phyloP scores from a whole-genome alignment of 2,113 vertebrate genomes.

The Gobio gobio region DNA sequence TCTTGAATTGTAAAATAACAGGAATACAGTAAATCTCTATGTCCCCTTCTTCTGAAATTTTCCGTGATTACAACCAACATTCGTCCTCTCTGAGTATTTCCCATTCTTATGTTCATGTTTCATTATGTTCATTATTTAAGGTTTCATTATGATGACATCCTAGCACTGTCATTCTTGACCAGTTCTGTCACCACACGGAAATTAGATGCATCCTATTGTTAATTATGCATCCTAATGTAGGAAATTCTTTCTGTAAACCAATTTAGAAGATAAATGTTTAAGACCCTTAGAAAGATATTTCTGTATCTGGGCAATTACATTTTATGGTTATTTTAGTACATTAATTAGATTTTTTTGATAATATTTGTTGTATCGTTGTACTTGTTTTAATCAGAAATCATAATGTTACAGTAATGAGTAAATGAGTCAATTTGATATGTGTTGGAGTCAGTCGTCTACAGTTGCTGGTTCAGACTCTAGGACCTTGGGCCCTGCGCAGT shows the following conservation, averaged over 20 bases:
- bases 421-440: background rate
- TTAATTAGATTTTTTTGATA: no score
- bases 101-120: background rate
- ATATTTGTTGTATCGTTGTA: no score
- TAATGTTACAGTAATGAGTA: background rate
- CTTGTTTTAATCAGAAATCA: no score
- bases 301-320: background rate
- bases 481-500: constrained; percentile 87
- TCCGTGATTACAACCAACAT: background rate
- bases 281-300: background rate
- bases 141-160: no score
- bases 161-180: background rate
- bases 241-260: no score
- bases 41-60: background rate
- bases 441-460: constrained; percentile 75
- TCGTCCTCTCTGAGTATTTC: background rate
- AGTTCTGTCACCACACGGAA: background rate
- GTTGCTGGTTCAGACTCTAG: constrained; percentile 77
- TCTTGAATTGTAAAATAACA: background rate
- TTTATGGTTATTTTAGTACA: background rate
- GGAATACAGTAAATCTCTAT: background rate
- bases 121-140: background rate
- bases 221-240: background rate
- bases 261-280: no score
- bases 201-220: background rate